Conservation (phyloP, 2,113 vertebrate genomes). For the Protobothrops flavoviridis region DNA sequence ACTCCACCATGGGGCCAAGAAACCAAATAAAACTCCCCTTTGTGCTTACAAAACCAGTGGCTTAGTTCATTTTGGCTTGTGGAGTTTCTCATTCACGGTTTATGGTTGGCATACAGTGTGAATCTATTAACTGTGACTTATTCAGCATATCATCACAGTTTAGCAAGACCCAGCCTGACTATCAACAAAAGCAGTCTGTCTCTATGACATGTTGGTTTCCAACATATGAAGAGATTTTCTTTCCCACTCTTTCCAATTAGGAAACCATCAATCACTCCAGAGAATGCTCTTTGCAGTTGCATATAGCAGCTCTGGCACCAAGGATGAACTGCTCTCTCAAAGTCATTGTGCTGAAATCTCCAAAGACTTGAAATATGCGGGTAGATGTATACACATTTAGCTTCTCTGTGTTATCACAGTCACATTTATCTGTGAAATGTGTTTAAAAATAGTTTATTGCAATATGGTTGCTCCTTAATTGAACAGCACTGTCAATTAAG, state of each 20-base stretch:
- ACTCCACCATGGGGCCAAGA: background rate
- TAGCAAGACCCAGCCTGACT: background rate
- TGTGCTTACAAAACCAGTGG: background rate
- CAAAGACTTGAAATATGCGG: background rate
- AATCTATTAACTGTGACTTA: background rate
- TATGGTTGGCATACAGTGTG: background rate
- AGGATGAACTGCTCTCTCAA: background rate
- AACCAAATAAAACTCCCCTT: background rate
- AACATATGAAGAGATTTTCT: background rate
- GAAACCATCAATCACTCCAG: background rate
- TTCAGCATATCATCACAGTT: background rate
- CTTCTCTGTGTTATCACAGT: background rate
- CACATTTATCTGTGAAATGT: background rate
- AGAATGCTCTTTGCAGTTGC: background rate
- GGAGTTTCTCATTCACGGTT: background rate
- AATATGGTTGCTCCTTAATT: background rate
- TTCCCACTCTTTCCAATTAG: background rate
- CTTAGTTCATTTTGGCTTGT: background rate
- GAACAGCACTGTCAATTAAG: background rate
- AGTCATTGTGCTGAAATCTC: background rate
- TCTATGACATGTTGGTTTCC: background rate
- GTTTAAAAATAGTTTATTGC: background rate
- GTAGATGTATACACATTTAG: background rate
- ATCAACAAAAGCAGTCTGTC: background rate
- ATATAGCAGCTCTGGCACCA: background rate